These are phyloP conservation scores for Ciona savignyi DNA, from an alignment of 23 tunicate genomes.

Conservation along the genomic window DNA sequence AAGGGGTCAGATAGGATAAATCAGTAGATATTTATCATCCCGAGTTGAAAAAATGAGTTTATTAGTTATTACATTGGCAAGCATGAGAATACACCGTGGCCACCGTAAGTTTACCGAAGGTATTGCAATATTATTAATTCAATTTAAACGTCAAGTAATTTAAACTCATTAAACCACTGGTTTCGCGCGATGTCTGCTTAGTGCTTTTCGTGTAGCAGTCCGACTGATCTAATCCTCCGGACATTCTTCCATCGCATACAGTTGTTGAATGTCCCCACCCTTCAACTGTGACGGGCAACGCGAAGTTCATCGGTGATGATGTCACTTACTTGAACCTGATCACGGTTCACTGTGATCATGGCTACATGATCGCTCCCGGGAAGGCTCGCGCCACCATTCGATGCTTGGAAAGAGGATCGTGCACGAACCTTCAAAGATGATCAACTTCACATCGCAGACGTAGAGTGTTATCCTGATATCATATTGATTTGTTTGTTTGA, in stretches of 20 bases:
- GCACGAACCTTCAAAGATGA: slow-evolving; percentile 33
- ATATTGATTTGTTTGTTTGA: too few relatives aligned
- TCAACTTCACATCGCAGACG: slow-evolving; percentile 39
- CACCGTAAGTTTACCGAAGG: too few relatives aligned
- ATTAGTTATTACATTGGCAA: too few relatives aligned
- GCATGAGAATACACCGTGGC: too few relatives aligned
- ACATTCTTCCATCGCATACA: slow-evolving; percentile 2
- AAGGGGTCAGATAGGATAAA: too few relatives aligned
- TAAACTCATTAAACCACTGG: too few relatives aligned
- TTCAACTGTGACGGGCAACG: slow-evolving; percentile 11
- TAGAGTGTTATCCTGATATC: not conserved
- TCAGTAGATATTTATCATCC: too few relatives aligned
- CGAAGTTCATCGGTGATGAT: slow-evolving; percentile 26
- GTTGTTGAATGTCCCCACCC: slow-evolving; percentile 54
- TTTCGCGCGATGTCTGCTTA: not conserved
- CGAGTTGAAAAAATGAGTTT: too few relatives aligned
- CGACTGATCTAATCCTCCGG: not conserved
- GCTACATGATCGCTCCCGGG: slow-evolving; percentile 39
- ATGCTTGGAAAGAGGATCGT: slow-evolving; percentile 32
- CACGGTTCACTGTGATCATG: slow-evolving; percentile 27
- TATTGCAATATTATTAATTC: too few relatives aligned
- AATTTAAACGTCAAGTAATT: too few relatives aligned
- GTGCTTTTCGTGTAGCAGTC: not conserved
- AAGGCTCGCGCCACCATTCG: slow-evolving; percentile 16
- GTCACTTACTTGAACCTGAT: slow-evolving; percentile 31